These are phyloP conservation scores for Channa maculata DNA, from an alignment of 2,113 vertebrate genomes.

Conservation along the genomic window DNA sequence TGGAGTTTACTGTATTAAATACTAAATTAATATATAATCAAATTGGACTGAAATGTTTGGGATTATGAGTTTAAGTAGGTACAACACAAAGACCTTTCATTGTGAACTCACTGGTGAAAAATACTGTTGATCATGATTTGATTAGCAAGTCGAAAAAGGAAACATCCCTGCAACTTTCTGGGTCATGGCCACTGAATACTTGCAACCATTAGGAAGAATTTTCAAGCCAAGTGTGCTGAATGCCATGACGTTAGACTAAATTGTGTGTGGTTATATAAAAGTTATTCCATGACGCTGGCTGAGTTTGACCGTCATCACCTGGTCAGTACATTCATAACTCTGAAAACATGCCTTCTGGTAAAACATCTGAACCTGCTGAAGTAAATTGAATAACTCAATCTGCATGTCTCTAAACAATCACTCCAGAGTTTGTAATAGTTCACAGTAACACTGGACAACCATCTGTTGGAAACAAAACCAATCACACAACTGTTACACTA, in stretches of 20 bases:
- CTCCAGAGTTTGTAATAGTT: constrained; percentile 34
- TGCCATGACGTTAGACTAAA: constrained; percentile 3
- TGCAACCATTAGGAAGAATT: constrained; percentile 5
- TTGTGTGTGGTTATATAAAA: constrained; percentile 23
- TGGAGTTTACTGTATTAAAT: too few relatives aligned
- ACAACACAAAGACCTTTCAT: neutral
- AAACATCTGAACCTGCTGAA: constrained; percentile 51
- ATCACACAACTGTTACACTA: constrained; percentile 57
- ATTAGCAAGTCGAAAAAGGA: constrained; percentile 31
- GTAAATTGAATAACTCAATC: constrained; percentile 38
- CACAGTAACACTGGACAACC: constrained; percentile 37
- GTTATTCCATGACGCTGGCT: constrained; percentile 19
- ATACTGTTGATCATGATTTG: constrained; percentile 10
- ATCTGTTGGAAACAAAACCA: constrained; percentile 59
- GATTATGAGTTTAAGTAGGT: neutral
- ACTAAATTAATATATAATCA: neutral
- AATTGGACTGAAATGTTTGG: neutral
- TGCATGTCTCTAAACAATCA: constrained; percentile 49
- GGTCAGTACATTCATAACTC: neutral
- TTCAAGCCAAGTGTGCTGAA: constrained; percentile 13
- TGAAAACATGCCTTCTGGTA: constrained; percentile 25
- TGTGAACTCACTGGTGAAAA: constrained; percentile 23
- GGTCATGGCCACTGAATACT: constrained; percentile 16
- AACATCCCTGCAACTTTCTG: constrained; percentile 31
- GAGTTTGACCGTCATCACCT: constrained; percentile 40